phyloP scores from a whole-genome alignment of 2,888 invertebrate genomes.

The Clostera curtula region DNA sequence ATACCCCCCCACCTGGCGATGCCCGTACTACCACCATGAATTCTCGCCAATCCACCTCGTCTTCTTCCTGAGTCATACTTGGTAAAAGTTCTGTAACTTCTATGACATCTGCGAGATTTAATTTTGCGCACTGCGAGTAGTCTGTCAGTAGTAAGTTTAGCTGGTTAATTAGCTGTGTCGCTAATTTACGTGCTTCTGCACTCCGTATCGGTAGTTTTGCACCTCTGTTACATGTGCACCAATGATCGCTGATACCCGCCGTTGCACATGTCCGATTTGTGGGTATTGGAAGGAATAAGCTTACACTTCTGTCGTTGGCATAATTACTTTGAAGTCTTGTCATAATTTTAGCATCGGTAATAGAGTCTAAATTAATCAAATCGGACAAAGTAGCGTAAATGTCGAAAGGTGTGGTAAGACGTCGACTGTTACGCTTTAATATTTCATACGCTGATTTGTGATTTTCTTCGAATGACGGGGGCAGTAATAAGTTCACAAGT shows the following conservation, averaged over 20 bases:
- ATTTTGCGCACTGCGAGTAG: constrained; percentile 78
- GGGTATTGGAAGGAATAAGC: constrained; percentile 85
- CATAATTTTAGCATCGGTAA: constrained; percentile 53
- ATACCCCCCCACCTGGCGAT: constrained; percentile 80
- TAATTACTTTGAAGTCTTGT: constrained; percentile 42
- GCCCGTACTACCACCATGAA: constrained; percentile 78
- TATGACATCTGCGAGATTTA: constrained; percentile 76
- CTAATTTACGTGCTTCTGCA: constrained; percentile 72
- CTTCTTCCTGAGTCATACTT: constrained; percentile 42
- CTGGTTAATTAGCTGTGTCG: constrained; percentile 75
- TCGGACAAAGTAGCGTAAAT: constrained; percentile 86
- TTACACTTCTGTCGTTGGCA: constrained; percentile 76
- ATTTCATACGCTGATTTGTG: constrained; percentile 78
- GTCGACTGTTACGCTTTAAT: constrained; percentile 77
- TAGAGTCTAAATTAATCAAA: constrained; percentile 70
- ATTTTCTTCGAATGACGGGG: constrained; percentile 79
- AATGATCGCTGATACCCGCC: constrained; percentile 87
- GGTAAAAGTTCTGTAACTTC: constrained; percentile 79
- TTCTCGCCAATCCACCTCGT: constrained; percentile 67
- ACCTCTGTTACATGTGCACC: constrained; percentile 90
- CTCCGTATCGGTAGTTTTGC: constrained; percentile 71
- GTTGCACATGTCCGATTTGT: constrained; percentile 81
- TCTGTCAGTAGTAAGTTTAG: constrained; percentile 78
- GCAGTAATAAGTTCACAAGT: constrained; percentile 82
- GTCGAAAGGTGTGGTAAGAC: constrained; percentile 89